These are phyloP conservation scores for Platycnemis pennipes DNA, from an alignment of 2,888 invertebrate species.

Conservation along the genomic window DNA sequence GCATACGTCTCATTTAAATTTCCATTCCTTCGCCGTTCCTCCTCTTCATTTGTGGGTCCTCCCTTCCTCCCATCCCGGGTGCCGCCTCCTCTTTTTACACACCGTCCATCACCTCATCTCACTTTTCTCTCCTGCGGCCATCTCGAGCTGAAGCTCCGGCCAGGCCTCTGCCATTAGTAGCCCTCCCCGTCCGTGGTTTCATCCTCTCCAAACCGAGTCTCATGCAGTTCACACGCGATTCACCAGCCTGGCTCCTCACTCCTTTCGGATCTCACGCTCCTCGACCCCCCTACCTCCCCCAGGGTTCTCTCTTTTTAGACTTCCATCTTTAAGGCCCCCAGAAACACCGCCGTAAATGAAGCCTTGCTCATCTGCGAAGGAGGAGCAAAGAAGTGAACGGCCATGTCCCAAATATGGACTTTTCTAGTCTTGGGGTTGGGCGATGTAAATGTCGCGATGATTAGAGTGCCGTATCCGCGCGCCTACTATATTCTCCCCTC, in stretches of 20 bases:
- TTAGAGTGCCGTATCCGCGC: background rate
- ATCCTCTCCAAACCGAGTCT: background rate
- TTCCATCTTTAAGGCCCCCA: background rate
- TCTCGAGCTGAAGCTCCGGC: background rate
- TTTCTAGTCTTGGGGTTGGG: background rate
- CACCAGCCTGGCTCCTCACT: background rate
- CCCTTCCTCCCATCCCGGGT: background rate
- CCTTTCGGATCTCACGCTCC: background rate
- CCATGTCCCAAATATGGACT: constrained; percentile 24
- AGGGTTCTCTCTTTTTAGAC: background rate
- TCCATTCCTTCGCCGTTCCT: background rate
- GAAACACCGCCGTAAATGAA: background rate
- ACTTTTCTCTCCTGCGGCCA: background rate
- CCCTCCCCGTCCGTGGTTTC: background rate
- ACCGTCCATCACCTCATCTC: background rate
- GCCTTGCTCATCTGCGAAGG: background rate
- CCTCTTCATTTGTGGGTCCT: background rate
- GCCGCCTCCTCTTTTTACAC: background rate
- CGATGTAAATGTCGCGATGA: background rate
- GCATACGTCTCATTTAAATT: too few relatives aligned
- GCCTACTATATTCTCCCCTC: background rate
- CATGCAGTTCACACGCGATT: background rate
- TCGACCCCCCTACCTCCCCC: background rate
- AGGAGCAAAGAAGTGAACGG: background rate
- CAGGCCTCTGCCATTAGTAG: background rate